These are phyloP conservation scores for Pagrus major DNA, from an alignment of 2,113 vertebrate species.

Conservation along the genomic window DNA sequence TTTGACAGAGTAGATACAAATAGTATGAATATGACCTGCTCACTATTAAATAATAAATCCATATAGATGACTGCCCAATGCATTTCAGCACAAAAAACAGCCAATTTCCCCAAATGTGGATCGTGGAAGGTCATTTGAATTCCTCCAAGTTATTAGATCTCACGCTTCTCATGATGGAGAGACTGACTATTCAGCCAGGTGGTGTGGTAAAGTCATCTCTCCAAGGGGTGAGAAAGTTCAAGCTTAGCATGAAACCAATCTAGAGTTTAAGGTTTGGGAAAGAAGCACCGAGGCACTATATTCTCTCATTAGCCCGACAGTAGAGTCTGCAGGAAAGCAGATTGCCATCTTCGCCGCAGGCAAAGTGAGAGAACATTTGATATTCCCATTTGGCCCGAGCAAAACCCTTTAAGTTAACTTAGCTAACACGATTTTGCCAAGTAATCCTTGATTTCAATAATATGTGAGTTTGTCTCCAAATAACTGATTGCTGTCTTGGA, in stretches of 20 bases:
- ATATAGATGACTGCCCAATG: not conserved
- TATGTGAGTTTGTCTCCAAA: constrained; percentile 50
- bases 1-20: constrained; percentile 31
- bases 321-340: constrained; percentile 60
- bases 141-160: constrained; percentile 60
- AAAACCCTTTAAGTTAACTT: constrained; percentile 62
- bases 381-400: constrained; percentile 58
- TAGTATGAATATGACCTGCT: constrained; percentile 17
- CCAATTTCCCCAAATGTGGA: constrained; percentile 27
- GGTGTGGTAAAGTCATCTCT: constrained; percentile 74
- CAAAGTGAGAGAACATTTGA: constrained; percentile 65
- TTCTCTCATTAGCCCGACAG: constrained; percentile 64
- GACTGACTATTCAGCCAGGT: constrained; percentile 43
- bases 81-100: constrained; percentile 23
- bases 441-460: constrained; percentile 70
- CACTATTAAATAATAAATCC: not conserved
- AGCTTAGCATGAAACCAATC: constrained; percentile 58
- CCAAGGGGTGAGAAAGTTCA: constrained; percentile 68
- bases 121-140: constrained; percentile 41
- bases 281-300: constrained; percentile 36
- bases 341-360: constrained; percentile 62
- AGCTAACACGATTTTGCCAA: constrained; percentile 64
- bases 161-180: constrained; percentile 53
- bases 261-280: constrained; percentile 61
- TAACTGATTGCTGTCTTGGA: constrained; percentile 31